Evolutionary conservation across 2,113 vertebrate genomes (phyloP).

Genomic region (Labeo catla): DNA sequence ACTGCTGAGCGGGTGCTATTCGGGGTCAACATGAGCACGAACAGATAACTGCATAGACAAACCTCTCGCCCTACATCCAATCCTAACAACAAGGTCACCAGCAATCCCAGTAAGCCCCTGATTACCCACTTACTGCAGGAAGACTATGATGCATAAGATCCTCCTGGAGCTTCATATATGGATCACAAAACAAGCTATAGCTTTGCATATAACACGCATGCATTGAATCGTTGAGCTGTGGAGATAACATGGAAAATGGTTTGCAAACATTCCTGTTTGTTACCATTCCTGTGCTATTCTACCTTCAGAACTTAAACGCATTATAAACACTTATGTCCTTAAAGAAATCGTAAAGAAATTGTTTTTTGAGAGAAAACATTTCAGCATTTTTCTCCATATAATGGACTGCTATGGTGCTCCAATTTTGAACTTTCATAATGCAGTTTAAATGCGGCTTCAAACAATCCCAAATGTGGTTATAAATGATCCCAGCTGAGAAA

Average conservation of each 20-base stretch:
- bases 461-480: too few relatives aligned
- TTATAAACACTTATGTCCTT: background rate
- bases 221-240: background rate
- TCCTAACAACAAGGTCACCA: slow-evolving; percentile 19
- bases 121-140: background rate
- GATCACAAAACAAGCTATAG: background rate
- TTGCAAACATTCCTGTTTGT: background rate
- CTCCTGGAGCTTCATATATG: background rate
- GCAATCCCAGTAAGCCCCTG: slow-evolving; percentile 26
- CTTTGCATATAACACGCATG: background rate
- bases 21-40: background rate
- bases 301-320: background rate
- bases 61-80: background rate
- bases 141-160: background rate
- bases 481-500: too few relatives aligned
- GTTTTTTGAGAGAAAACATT: too few relatives aligned
- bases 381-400: too few relatives aligned
- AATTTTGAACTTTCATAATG: too few relatives aligned
- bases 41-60: background rate
- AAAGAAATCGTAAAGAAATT: background rate
- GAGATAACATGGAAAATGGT: background rate
- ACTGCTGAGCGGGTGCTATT: slow-evolving; percentile 19
- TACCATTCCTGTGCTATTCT: background rate
- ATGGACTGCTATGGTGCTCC: too few relatives aligned
- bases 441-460: too few relatives aligned